These are phyloP conservation scores for Nipponacmea schrenckii DNA, from an alignment of 2,888 invertebrate species.

Conservation along the genomic window DNA sequence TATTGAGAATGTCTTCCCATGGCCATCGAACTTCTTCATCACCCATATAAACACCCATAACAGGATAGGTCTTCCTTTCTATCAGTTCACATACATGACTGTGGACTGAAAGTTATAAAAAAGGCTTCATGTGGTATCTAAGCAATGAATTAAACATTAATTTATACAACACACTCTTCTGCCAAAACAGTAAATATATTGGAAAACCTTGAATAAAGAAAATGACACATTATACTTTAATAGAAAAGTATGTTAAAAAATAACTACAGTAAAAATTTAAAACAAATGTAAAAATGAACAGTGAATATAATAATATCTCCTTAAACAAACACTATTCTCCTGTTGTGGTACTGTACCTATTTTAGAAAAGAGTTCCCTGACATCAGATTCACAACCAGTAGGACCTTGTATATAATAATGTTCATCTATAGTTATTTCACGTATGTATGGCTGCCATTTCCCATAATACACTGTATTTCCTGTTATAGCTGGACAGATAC, in stretches of 20 bases:
- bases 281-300: not conserved
- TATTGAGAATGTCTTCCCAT: slow-evolving; percentile 50
- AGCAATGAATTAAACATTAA: too few relatives aligned
- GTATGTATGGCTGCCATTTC: slow-evolving; percentile 58
- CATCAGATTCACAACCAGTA: slow-evolving; percentile 48
- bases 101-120: slow-evolving; percentile 43
- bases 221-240: not conserved
- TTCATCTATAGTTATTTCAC: slow-evolving; percentile 56
- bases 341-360: slow-evolving; percentile 23
- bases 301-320: not conserved
- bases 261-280: too few relatives aligned
- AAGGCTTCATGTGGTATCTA: not conserved
- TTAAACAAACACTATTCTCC: not conserved
- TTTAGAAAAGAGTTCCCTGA: slow-evolving; percentile 52
- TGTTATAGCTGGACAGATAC: slow-evolving; percentile 55
- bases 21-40: slow-evolving; percentile 50
- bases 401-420: slow-evolving; percentile 65
- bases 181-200: too few relatives aligned
- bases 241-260: too few relatives aligned
- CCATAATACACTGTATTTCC: slow-evolving; percentile 57
- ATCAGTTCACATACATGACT: slow-evolving; percentile 55
- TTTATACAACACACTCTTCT: too few relatives aligned
- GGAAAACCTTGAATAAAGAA: not conserved
- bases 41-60: slow-evolving; percentile 58
- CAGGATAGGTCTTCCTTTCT: slow-evolving; percentile 42